Evolutionary conservation across 1,140 invertebrate species (phyloP), one percentile per base, ranked within the genome.

Genomic region (Listronotus oregonensis): DNA sequence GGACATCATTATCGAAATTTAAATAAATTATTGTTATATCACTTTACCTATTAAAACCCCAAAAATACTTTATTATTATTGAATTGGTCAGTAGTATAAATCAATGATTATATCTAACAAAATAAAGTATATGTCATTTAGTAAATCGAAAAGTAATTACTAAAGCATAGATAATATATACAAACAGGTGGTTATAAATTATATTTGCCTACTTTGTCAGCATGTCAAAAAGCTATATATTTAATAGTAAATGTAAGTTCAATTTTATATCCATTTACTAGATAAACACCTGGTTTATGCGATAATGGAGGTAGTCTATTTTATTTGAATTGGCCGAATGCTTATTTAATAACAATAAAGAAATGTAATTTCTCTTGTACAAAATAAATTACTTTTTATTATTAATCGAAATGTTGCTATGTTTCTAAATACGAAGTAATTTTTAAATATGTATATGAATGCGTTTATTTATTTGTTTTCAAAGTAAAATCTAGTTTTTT

Each of bases 181-280:
- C 49, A 62, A 62, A 62, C 59, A 62, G 59, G 59, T 62, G 59
- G 59, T 62, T 62, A 62, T 62, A 62, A 62, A 62, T 62, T 62
- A 62, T 62, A 52, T 62, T 62, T 62, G 50, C 49, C 52, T 62
- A 62, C 51, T 56, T 49, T 56, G 64, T 64, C 64, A 49, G 55
- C 62, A 65, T 65, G 63, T 59, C 54, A 65, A 59, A 66, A 50
- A 49, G 54, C 61, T 50, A 64, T 64, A 62, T 55, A 56, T 61
- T 66, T 50, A 56, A 52, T 55, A 39, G 51, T 50, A 47, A 64
- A 63, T 63, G 61, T 55, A 64, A 56, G 51, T 39, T 49, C 61
- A 64, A 64, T 64, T 64, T 64, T 64, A 64, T 64, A 56, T 64
- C 61, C 61, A 64, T 64, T 64, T 64, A 64, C 61, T 56, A 64